Conservation (phyloP, 1,140 invertebrate genomes). For the Cherax quadricarinatus region DNA sequence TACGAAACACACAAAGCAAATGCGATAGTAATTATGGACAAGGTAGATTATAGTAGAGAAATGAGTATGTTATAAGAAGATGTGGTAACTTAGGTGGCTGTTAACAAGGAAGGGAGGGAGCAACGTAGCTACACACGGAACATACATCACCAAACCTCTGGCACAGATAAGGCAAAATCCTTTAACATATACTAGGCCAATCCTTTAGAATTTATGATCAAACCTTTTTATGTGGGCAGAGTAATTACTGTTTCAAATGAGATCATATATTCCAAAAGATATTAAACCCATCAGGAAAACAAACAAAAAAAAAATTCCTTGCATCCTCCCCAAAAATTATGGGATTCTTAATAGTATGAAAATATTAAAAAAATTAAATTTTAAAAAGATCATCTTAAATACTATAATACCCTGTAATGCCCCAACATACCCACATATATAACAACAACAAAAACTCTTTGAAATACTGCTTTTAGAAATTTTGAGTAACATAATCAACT, state of each 20-base stretch:
- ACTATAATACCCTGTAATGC: not conserved
- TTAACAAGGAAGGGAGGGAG: constrained; percentile 29
- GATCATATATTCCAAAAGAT: not conserved
- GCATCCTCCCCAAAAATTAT: too few species aligned
- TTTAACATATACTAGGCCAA: constrained; percentile 50
- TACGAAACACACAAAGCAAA: too few species aligned
- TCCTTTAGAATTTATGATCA: constrained; percentile 9
- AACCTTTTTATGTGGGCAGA: not conserved
- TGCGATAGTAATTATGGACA: too few species aligned
- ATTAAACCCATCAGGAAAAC: not conserved
- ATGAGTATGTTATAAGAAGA: too few species aligned
- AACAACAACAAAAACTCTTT: too few species aligned
- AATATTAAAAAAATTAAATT: too few species aligned
- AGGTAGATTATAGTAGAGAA: too few species aligned
- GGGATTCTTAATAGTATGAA: too few species aligned
- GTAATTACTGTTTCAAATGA: not conserved
- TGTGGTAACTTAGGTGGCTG: not conserved
- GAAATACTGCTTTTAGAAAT: too few species aligned
- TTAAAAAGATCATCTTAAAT: not conserved
- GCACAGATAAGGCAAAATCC: constrained; percentile 50
- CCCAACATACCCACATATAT: not conserved
- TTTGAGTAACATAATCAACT: too few species aligned
- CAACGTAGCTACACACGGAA: constrained; percentile 51
- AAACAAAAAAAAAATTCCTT: not conserved
- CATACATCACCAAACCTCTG: constrained; percentile 59